Percentiles rank a stretch among this genome's conserved stretches.
Conservation (phyloP, 1,140 invertebrate genomes). For the Diorhabda sublineata region DNA sequence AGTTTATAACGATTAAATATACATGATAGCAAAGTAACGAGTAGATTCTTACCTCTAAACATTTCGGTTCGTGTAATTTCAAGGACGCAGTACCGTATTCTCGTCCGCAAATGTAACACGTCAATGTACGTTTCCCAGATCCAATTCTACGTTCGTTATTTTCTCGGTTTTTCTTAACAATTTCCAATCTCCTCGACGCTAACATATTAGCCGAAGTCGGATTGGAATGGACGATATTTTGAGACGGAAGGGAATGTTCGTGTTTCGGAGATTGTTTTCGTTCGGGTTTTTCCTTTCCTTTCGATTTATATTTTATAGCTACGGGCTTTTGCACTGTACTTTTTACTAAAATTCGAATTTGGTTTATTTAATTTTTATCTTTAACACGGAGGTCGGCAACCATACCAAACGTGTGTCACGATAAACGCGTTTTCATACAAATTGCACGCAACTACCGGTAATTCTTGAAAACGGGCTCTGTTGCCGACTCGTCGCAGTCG, state of each 20-base stretch:
- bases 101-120: constrained; percentile 72
- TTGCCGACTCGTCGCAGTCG: too few species aligned
- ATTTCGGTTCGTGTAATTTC: constrained; percentile 74
- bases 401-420: too few species aligned
- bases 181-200: not conserved
- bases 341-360: constrained; percentile 32
- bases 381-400: too few species aligned
- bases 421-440: too few species aligned
- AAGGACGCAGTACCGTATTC: constrained; percentile 76
- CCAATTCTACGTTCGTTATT: constrained; percentile 20
- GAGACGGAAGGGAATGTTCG: constrained; percentile 18
- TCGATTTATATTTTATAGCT: constrained; percentile 50
- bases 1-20: too few species aligned
- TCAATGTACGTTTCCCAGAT: constrained; percentile 51
- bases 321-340: constrained; percentile 53
- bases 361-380: too few species aligned
- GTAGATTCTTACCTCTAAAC: constrained; percentile 56
- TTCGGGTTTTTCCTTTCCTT: constrained; percentile 3
- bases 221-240: constrained; percentile 14
- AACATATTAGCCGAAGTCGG: not conserved
- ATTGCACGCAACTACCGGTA: too few species aligned
- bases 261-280: not conserved
- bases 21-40: too few species aligned
- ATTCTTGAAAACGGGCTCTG: too few species aligned
- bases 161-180: constrained; percentile 3